Evolutionary conservation across 1,140 invertebrate genomes (phyloP), one percentile per base, ranked within the genome.

Genomic region (Procambarus virginalis): DNA sequence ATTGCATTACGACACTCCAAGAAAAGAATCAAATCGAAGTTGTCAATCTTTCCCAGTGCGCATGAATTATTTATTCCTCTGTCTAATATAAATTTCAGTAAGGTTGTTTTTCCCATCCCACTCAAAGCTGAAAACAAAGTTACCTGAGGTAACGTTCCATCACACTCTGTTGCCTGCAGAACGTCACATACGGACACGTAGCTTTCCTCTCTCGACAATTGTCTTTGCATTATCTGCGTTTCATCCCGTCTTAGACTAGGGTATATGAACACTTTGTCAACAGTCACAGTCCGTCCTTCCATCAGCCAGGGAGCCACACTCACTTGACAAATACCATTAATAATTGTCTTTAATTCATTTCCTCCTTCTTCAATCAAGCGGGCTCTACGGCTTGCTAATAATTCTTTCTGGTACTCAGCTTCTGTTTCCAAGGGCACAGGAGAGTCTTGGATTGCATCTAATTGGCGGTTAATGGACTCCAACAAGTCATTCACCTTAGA

Each of bases 91-190:
- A 49, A 89, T 46, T 79, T 89, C 12, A 89, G 34, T 68, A 89
- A 17, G 10, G 88, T 78, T 22, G 81, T 51, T 60, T 84, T 89
- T 46, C 88, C 88, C 88, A 89, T 89, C 17, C 88, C 88, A 79
- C 46, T 84, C 4, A 89, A 51, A 51, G 81, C 88, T 8, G 81
- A 89, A 9, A 89, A 2, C 22, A 89, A 22, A 46, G 80, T 84
- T 12, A 89, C 45, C 12, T 89, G 73, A 14, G 88, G 88, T 9
- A 34, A 49, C 12, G 82, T 60, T 45, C 82, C 88, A 22, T 89
- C 88, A 89, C 88, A 84, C 14, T 84, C 75, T 46, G 34, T 78
- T 22, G 81, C 81, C 55, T 70, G 45, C 17, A 89, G 58, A 14
- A 89, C 55, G 9, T 89, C 81, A 49, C 45, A n/a, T 6, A 84